phyloP scores from a whole-genome alignment of 2,888 invertebrate genomes.

The Bombylius discolor region DNA sequence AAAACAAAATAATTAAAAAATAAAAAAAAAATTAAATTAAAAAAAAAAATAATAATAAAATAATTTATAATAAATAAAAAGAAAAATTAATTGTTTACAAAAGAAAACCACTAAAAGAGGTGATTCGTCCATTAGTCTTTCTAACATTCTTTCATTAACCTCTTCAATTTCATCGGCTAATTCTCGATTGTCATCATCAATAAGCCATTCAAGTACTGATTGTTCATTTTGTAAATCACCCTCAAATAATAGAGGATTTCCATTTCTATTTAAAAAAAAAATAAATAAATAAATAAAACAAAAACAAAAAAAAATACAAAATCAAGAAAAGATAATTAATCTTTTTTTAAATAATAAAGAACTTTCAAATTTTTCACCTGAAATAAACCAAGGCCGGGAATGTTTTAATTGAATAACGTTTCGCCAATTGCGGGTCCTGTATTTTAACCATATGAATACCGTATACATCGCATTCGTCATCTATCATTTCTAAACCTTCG shows the following conservation, averaged over 20 bases:
- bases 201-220: slow-evolving; percentile 81
- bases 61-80: too few species aligned
- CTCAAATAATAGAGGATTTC: slow-evolving; percentile 78
- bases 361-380: slow-evolving; percentile 40
- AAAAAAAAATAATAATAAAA: too few species aligned
- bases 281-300: slow-evolving; percentile 13
- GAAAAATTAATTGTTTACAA: slow-evolving; percentile 44
- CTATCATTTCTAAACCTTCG: slow-evolving; percentile 75
- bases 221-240: slow-evolving; percentile 87
- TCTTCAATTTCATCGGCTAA: slow-evolving; percentile 88
- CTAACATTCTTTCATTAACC: slow-evolving; percentile 80
- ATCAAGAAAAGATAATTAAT: not conserved
- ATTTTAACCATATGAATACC: slow-evolving; percentile 91
- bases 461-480: slow-evolving; percentile 83
- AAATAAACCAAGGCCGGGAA: slow-evolving; percentile 88
- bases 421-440: slow-evolving; percentile 80
- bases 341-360: not conserved
- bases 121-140: slow-evolving; percentile 70
- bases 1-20: slow-evolving; percentile 17
- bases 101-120: slow-evolving; percentile 83
- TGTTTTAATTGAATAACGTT: slow-evolving; percentile 86
- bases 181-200: slow-evolving; percentile 86
- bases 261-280: slow-evolving; percentile 49
- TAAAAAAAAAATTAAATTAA: too few species aligned
- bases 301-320: slow-evolving; percentile 11